phyloP scores from a whole-genome alignment of 2,888 invertebrate species.

The Lepidocyrtoides sp. region DNA sequence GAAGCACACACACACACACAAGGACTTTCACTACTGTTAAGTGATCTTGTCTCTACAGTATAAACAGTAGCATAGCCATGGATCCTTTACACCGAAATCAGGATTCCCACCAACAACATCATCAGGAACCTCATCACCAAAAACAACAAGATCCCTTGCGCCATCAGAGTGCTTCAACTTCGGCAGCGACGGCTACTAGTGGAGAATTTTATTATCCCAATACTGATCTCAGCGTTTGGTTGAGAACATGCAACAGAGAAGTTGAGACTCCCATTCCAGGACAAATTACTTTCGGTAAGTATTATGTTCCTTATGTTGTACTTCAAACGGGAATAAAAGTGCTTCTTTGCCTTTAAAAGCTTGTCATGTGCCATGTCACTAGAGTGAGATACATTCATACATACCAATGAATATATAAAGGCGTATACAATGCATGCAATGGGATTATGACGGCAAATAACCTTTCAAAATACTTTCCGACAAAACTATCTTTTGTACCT shows the following conservation, averaged over 20 bases:
- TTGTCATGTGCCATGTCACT: conserved; percentile 29
- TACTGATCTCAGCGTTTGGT: conserved; percentile 92
- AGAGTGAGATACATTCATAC: not conserved
- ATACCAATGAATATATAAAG: not conserved
- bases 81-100: conserved; percentile 29
- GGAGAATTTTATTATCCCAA: conserved; percentile 88
- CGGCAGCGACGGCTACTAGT: not conserved
- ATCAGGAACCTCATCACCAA: not conserved
- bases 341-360: not conserved
- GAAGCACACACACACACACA: too few species aligned
- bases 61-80: too few species aligned
- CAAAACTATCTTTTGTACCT: not conserved
- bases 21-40: not conserved
- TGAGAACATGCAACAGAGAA: conserved; percentile 93
- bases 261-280: conserved; percentile 91
- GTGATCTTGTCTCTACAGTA: not conserved
- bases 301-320: not conserved
- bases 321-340: not conserved
- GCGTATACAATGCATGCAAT: not conserved
- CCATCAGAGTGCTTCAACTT: conserved; percentile 12
- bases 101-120: not conserved
- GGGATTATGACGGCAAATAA: conserved; percentile 2
- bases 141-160: conserved; percentile 9
- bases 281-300: conserved; percentile 86
- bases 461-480: not conserved